Conservation (phyloP, 2,888 invertebrate species). For the Cepaea hortensis region DNA sequence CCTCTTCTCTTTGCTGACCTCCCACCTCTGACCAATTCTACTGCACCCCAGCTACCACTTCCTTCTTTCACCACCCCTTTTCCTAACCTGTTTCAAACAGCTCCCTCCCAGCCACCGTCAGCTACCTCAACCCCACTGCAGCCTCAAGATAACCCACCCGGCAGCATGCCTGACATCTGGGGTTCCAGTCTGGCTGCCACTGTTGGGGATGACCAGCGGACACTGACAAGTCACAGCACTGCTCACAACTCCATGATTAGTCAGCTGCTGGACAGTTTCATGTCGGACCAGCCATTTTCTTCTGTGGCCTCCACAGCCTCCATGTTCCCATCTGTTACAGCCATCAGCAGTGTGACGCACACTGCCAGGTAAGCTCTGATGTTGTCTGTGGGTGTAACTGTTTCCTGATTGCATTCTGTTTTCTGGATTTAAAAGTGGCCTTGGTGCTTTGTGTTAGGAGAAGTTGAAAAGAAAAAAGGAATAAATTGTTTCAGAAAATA, state of each 20-base stretch:
- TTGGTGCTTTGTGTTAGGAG: no score
- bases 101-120: constrained; percentile 26
- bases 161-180: not conserved
- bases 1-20: constrained; percentile 43
- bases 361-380: constrained; percentile 11
- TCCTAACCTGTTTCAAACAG: constrained; percentile 14
- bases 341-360: constrained; percentile 31
- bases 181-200: not conserved
- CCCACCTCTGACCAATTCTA: constrained; percentile 34
- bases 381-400: no score
- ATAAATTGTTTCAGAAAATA: no score
- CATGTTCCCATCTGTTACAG: constrained; percentile 5
- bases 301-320: not conserved
- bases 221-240: not conserved
- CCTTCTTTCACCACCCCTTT: constrained; percentile 28
- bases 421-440: no score
- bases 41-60: constrained; percentile 1
- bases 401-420: no score
- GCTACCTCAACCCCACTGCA: constrained; percentile 48
- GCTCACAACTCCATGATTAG: constrained; percentile 44
- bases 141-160: constrained; percentile 2
- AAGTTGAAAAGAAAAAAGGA: no score
- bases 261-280: constrained; percentile 45
- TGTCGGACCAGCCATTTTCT: constrained; percentile 33
- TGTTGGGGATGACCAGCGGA: constrained; percentile 17